phyloP scores from a whole-genome alignment of 2,797 vertebrate species.

The Holocentrus rufus region DNA sequence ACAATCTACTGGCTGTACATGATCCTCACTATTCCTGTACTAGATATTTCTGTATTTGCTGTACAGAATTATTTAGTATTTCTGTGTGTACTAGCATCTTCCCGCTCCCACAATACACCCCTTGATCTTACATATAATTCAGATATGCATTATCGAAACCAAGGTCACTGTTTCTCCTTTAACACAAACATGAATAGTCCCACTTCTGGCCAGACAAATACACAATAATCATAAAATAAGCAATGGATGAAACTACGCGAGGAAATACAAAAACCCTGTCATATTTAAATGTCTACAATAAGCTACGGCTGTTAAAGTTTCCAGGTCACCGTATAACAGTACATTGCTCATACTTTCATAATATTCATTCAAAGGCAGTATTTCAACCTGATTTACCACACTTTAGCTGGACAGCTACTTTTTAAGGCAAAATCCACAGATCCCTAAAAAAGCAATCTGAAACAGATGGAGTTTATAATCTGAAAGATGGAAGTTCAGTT shows the following conservation, averaged over 20 bases:
- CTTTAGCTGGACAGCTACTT: constrained; percentile 48
- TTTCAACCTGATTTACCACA: constrained; percentile 39
- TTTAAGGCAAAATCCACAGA: constrained; percentile 8
- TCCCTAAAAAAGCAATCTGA: constrained; percentile 27
- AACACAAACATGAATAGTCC: no score
- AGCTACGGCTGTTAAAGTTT: neutral
- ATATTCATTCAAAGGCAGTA: constrained; percentile 38
- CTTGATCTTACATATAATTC: constrained; percentile 1
- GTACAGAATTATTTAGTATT: neutral
- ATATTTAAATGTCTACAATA: neutral
- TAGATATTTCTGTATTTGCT: no score
- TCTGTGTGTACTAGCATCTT: neutral
- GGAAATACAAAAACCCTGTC: no score
- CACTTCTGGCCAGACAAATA: no score
- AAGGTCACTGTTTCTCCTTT: no score
- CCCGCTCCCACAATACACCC: neutral
- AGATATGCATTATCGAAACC: neutral
- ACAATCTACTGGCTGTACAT: no score
- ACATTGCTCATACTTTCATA: neutral
- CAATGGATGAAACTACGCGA: no score
- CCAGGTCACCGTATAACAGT: neutral
- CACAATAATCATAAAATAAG: no score
- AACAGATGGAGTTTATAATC: constrained; percentile 51
- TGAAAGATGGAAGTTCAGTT: constrained; percentile 20
- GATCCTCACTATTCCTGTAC: no score